phyloP scores from a whole-genome alignment of 1,140 invertebrate species.

The Macrosteles quadrilineatus region DNA sequence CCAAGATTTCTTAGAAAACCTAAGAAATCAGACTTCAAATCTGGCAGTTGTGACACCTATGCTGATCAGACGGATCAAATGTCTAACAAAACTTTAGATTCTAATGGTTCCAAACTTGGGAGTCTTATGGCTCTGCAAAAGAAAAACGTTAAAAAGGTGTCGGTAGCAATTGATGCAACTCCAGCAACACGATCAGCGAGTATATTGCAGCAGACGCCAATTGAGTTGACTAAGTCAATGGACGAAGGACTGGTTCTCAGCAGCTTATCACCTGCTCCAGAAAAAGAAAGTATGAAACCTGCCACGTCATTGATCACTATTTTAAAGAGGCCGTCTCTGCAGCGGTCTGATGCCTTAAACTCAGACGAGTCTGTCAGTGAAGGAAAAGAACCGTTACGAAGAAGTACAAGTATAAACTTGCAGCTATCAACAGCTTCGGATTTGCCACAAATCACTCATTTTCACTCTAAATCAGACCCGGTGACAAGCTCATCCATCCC shows the following conservation, averaged over 20 bases:
- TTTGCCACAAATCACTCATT: constrained; percentile 55
- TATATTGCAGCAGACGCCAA: constrained; percentile 70
- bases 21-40: constrained; percentile 40
- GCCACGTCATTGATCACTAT: constrained; percentile 26
- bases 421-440: constrained; percentile 7
- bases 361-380: constrained; percentile 28
- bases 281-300: constrained; percentile 1
- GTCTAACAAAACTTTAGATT: constrained; percentile 31
- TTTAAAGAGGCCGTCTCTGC: constrained; percentile 31
- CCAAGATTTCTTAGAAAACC: constrained; percentile 61
- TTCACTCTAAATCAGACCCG: constrained; percentile 73
- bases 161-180: constrained; percentile 73
- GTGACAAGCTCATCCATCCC: constrained; percentile 14
- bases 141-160: constrained; percentile 64
- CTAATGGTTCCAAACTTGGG: constrained; percentile 28
- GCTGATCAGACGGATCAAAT: constrained; percentile 27
- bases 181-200: constrained; percentile 68
- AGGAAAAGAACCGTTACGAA: neutral
- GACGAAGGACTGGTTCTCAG: constrained; percentile 35
- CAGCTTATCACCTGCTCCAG: neutral
- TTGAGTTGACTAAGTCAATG: constrained; percentile 64
- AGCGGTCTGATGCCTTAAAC: constrained; percentile 35
- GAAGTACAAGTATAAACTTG: constrained; percentile 30
- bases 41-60: constrained; percentile 28
- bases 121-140: constrained; percentile 29